Percentiles rank a stretch among this genome's conserved stretches.
Conservation (phyloP, 2,113 vertebrate genomes). For the Xerus inauris region DNA sequence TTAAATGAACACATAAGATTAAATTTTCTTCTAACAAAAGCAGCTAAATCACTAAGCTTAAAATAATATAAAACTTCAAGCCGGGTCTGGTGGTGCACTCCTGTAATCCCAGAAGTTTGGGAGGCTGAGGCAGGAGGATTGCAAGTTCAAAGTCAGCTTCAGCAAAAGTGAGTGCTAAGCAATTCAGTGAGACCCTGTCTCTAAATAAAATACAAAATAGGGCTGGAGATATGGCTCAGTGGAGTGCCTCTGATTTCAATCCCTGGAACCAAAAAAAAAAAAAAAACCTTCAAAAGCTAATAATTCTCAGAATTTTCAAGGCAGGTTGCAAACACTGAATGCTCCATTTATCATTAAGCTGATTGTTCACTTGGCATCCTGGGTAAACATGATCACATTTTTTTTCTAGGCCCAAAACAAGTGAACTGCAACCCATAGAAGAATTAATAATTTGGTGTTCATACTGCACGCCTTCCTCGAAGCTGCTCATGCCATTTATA, state of each 20-base stretch:
- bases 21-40: background rate
- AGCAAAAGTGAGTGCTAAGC: too few species aligned
- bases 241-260: too few species aligned
- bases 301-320: constrained; percentile 2
- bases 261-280: too few species aligned
- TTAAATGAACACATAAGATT: background rate
- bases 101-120: too few species aligned
- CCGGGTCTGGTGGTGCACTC: too few species aligned
- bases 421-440: background rate
- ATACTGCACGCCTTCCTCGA: background rate
- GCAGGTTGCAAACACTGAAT: background rate
- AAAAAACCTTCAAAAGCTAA: constrained; percentile 40
- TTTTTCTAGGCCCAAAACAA: constrained; percentile 32
- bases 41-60: constrained; percentile 15
- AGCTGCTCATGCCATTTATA: background rate
- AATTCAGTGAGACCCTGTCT: too few species aligned
- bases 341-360: background rate
- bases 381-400: background rate
- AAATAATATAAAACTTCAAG: constrained; percentile 55
- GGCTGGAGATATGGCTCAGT: too few species aligned
- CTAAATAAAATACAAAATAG: too few species aligned
- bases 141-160: too few species aligned
- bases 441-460: constrained; percentile 37
- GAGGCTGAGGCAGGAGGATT: too few species aligned
- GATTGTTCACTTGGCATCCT: background rate